Evolutionary conservation across 30 jellyfish, hydroid and myxozoan genomes (phyloP).

Genomic region (Aurelia aurita): DNA sequence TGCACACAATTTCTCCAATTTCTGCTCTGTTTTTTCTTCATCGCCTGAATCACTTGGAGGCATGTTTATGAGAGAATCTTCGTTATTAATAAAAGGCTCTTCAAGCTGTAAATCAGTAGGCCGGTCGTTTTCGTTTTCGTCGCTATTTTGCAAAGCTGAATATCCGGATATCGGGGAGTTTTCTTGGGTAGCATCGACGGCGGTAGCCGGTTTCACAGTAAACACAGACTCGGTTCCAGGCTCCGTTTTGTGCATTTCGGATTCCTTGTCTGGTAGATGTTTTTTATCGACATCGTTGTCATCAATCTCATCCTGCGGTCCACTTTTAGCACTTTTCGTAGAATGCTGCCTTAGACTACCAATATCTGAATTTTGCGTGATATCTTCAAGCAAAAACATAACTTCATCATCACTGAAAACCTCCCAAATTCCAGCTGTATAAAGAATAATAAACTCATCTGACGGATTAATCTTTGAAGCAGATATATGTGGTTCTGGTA

Average conservation of each 20-base stretch:
- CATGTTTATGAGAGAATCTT: not conserved
- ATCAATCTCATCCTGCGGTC: not conserved
- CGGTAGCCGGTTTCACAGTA: not conserved
- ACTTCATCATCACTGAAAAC: conserved; percentile 72
- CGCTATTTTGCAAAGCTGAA: not conserved
- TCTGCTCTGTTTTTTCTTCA: not conserved
- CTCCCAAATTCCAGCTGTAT: conserved; percentile 72
- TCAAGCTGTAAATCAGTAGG: not conserved
- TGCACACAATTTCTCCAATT: not conserved
- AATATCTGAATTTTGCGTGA: conserved; percentile 57
- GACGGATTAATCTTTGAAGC: conserved; percentile 5
- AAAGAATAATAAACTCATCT: conserved; percentile 52
- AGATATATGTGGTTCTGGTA: conserved; percentile 40
- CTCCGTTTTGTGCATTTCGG: too few relatives aligned
- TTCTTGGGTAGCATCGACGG: not conserved
- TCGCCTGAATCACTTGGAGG: not conserved
- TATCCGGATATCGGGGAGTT: not conserved
- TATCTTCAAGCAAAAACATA: conserved; percentile 72
- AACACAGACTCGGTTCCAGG: not conserved
- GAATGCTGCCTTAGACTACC: conserved; percentile 43
- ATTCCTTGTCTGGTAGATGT: not conserved
- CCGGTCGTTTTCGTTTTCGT: not conserved
- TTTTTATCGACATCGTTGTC: not conserved
- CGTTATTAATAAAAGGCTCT: not conserved
- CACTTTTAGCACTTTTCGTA: not conserved